A percentile compares a stretch with the other conserved stretches of the same genome.
Conservation (phyloP, 2,113 vertebrate species). For the Chitala chitala region DNA sequence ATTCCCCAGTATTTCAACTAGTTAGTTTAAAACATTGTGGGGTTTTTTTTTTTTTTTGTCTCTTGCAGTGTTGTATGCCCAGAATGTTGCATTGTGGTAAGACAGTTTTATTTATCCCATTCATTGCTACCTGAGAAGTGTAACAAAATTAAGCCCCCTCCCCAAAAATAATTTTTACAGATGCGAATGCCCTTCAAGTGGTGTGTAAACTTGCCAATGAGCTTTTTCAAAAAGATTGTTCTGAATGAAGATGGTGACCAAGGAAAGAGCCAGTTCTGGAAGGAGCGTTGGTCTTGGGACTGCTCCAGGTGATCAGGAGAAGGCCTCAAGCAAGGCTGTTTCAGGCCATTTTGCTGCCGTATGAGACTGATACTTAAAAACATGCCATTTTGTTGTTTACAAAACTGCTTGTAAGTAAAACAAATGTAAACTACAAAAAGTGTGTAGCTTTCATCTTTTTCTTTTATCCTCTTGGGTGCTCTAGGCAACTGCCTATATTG, state of each 20-base stretch:
- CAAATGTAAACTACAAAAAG: no score
- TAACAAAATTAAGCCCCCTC: neutral
- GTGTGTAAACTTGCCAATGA: conserved; percentile 42
- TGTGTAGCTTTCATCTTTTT: no score
- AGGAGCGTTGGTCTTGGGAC: conserved; percentile 41
- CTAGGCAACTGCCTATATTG: no score
- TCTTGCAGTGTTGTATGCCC: conserved; percentile 40
- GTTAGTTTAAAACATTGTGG: neutral
- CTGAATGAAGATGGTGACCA: conserved; percentile 32
- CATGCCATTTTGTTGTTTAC: no score
- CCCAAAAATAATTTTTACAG: conserved; percentile 16
- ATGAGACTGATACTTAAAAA: no score
- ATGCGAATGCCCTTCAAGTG: conserved; percentile 41
- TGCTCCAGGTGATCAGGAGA: conserved; percentile 30
- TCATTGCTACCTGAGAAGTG: neutral
- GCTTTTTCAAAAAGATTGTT: conserved; percentile 45
- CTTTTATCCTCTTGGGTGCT: no score
- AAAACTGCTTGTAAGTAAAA: no score
- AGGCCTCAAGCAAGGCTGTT: neutral
- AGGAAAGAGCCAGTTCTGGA: conserved; percentile 39
- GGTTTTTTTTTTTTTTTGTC: neutral
- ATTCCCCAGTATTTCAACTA: neutral
- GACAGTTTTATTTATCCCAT: neutral
- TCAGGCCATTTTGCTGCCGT: neutral
- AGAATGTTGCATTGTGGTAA: conserved; percentile 42